Base-by-base conservation (phyloP, 2,797 vertebrate species). In the Sebastes cheni region DNA sequence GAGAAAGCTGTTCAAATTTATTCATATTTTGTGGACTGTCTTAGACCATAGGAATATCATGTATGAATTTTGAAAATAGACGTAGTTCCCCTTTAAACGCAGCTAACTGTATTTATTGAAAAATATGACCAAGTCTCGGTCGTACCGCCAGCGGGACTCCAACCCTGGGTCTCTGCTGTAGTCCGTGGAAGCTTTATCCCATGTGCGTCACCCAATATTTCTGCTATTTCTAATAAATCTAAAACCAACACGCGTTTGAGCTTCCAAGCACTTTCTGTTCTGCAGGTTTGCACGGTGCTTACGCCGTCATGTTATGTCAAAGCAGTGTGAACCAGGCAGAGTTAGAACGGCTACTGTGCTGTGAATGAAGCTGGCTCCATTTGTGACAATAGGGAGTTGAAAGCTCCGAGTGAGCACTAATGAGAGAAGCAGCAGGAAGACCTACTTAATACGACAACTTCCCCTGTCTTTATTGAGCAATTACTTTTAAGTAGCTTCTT, bases 381-480 rank as follows among this genome's bases (percentile, higher is more conserved):
- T 96, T 96, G 93, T 83, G 89, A 91, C 79, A 88, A 92, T 86
- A 22, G 88, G 88, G 88, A 91, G 84, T 90, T 91, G 73, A 86
- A 87, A 86, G 86, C 93, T 84, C 89, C 86, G 70, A 92, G 93
- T 82, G 88, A 87, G 90, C 86, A 55, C 91, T 96, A 95, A 96
- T 95, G 93, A 96, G 89, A 87, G 91, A 92, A 97, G 96, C 97
- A 97, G 96, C 97, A 95, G 96, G 97, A 97, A 97, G 96, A 96
- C 96, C 96, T 96, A 96, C 97, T 98, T 98, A 97, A 96, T 97
- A 96, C 94, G 94, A 94, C 96, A 96, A 96, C 96, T 97, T 97
- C 96, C 95, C 95, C 95, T 96, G 95, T 96, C 97, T 97, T 97
- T 97, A 97, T 97, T 97, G 97, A 96, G 96, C 96, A 97, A 98